These are phyloP conservation scores for Dugesia japonica DNA, from an alignment of 2,888 invertebrate species.

Conservation along the genomic window DNA sequence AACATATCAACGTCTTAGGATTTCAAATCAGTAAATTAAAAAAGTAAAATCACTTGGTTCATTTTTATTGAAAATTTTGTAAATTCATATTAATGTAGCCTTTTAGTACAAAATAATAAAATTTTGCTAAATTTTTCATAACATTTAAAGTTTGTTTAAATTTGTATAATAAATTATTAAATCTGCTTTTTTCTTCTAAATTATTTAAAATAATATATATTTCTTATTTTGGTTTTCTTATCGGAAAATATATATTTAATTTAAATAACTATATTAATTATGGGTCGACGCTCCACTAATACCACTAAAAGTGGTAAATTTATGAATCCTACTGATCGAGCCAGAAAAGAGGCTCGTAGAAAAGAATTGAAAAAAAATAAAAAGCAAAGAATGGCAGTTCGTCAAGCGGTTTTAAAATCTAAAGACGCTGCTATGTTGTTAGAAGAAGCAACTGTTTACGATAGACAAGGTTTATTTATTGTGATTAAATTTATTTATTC, in stretches of 20 bases:
- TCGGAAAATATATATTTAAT: too few species aligned
- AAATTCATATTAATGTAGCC: too few species aligned
- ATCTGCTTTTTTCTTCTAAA: too few species aligned
- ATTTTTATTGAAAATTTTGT: too few species aligned
- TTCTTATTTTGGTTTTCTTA: too few species aligned
- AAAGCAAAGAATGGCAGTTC: constrained; percentile 79
- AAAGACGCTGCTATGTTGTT: constrained; percentile 87
- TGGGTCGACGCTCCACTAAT: constrained; percentile 89
- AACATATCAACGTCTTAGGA: constrained; percentile 90
- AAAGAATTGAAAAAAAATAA: constrained; percentile 95
- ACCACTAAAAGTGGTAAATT: constrained; percentile 99
- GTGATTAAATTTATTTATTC: constrained; percentile 40
- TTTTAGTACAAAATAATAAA: too few species aligned
- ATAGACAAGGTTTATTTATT: constrained; percentile 69
- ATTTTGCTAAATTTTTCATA: too few species aligned
- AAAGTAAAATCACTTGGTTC: too few species aligned
- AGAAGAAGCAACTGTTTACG: constrained; percentile 86
- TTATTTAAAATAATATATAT: too few species aligned
- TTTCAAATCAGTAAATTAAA: constrained; percentile 85
- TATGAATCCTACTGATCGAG: constrained; percentile 90
- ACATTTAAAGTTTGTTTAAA: too few species aligned
- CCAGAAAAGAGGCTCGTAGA: constrained; percentile 87
- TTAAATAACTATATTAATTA: too few species aligned
- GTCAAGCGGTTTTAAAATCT: constrained; percentile 86
- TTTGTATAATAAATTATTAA: too few species aligned